These are phyloP conservation scores for Nowickia ferox DNA, from an alignment of 2,888 invertebrate species.

Conservation along the genomic window DNA sequence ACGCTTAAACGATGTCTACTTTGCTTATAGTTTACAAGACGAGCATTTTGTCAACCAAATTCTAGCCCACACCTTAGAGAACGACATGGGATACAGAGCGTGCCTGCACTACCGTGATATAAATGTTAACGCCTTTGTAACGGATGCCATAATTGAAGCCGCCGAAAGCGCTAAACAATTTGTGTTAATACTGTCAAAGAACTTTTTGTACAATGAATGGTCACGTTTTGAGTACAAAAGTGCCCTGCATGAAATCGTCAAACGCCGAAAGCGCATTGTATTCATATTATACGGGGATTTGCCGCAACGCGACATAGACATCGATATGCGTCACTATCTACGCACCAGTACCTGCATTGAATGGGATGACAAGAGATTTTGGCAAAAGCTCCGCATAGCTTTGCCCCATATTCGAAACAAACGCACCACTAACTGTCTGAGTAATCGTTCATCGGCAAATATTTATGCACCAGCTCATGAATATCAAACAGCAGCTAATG, in stretches of 20 bases:
- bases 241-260: conserved; percentile 94
- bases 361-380: conserved; percentile 97
- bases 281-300: conserved; percentile 95
- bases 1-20: conserved; percentile 93
- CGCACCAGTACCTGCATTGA: conserved; percentile 95
- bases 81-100: conserved; percentile 92
- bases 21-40: conserved; percentile 96
- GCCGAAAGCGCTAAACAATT: conserved; percentile 95
- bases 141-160: conserved; percentile 96
- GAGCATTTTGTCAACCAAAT: conserved; percentile 95
- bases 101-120: conserved; percentile 96
- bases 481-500: conserved; percentile 75
- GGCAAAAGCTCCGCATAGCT: conserved; percentile 96
- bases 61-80: conserved; percentile 93
- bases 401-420: conserved; percentile 87
- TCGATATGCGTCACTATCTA: conserved; percentile 94
- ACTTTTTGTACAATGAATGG: conserved; percentile 98
- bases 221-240: conserved; percentile 96
- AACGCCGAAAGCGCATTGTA: conserved; percentile 93
- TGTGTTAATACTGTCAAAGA: conserved; percentile 94
- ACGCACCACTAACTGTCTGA: conserved; percentile 78
- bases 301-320: conserved; percentile 94
- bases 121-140: conserved; percentile 93
- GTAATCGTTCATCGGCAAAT: conserved; percentile 86
- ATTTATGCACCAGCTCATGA: conserved; percentile 87